These are phyloP conservation scores for Donacobius atricapilla DNA, from an alignment of 2,113 vertebrate species.

Conservation along the genomic window DNA sequence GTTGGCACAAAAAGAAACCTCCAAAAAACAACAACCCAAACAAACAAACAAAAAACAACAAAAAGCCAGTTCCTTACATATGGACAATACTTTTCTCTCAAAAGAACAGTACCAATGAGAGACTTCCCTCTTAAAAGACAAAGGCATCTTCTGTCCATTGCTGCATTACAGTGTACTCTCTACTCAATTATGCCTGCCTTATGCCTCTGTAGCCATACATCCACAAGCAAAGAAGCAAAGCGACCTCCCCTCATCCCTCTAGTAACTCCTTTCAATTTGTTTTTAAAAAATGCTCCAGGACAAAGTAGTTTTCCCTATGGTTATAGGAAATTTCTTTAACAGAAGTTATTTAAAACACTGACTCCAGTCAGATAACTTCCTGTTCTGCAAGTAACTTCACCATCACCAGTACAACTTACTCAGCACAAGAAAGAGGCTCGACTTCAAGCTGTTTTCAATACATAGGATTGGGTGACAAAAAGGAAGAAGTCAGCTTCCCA, in stretches of 20 bases:
- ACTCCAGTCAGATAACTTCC: neutral
- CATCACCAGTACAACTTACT: neutral
- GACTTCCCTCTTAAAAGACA: neutral
- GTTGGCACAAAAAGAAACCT: neutral
- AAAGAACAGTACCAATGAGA: neutral
- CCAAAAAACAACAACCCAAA: too few relatives aligned
- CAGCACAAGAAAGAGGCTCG: neutral
- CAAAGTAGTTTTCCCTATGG: neutral
- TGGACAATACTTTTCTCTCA: neutral
- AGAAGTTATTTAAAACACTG: neutral
- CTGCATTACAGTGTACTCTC: neutral
- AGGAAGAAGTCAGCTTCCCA: neutral
- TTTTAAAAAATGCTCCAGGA: neutral
- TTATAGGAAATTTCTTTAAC: neutral
- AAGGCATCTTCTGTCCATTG: neutral
- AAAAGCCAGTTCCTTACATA: neutral
- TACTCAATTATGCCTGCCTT: neutral
- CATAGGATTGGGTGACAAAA: neutral
- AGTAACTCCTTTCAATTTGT: neutral
- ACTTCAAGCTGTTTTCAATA: neutral
- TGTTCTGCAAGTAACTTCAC: neutral
- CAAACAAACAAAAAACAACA: neutral
- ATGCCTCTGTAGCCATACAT: neutral
- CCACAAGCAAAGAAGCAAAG: neutral
- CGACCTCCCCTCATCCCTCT: neutral